phyloP scores from a whole-genome alignment of 2,113 vertebrate species.

The Onychostruthus taczanowskii region DNA sequence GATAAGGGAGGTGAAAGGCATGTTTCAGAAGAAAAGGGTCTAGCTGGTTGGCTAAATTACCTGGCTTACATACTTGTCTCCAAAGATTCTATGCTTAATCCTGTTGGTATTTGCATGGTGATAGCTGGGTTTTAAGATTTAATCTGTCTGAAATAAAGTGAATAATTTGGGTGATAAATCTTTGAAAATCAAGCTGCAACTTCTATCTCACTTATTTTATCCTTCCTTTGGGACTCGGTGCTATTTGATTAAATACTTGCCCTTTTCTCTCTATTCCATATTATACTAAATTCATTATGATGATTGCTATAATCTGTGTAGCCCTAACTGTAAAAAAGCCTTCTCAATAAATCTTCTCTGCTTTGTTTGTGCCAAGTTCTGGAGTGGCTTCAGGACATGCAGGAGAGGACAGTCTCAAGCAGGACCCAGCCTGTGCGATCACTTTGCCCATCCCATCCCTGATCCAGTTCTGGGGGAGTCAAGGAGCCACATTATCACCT shows the following conservation, averaged over 20 bases:
- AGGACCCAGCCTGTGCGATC: background rate
- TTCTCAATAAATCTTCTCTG: background rate
- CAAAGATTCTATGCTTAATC: background rate
- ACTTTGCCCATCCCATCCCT: background rate
- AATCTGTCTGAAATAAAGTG: background rate
- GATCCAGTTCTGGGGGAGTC: background rate
- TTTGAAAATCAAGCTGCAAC: background rate
- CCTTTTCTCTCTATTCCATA: background rate
- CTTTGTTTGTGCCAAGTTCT: background rate
- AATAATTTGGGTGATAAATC: background rate
- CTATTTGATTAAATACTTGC: conserved; percentile 7
- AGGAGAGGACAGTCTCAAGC: background rate
- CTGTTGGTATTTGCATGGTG: background rate
- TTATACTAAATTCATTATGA: background rate
- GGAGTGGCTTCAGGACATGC: background rate
- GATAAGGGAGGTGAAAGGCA: background rate
- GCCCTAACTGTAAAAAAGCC: background rate
- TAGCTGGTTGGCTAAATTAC: background rate
- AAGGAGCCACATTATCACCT: background rate
- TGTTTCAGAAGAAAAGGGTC: background rate
- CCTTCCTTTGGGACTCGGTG: background rate
- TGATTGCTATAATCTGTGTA: background rate
- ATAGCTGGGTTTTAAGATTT: background rate
- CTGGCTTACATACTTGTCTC: background rate
- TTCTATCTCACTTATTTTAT: background rate